Conservation (phyloP, 2,113 vertebrate genomes). For the Arenaria interpres region DNA sequence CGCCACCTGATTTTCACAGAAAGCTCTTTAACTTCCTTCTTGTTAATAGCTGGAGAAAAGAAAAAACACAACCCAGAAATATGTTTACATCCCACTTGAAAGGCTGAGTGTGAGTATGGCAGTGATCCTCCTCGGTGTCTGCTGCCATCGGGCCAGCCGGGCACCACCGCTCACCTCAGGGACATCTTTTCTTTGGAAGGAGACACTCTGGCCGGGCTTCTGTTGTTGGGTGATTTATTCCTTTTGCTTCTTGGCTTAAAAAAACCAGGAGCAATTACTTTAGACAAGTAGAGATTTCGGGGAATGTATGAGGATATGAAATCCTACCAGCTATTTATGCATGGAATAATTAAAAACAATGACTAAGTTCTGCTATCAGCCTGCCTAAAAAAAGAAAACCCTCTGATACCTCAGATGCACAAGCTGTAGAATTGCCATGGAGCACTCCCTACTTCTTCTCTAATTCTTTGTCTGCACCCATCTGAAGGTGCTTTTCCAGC, state of each 20-base stretch:
- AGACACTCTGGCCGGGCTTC: background rate
- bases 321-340: background rate
- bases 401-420: background rate
- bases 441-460: background rate
- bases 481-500: background rate
- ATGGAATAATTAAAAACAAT: background rate
- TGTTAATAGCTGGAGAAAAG: too few relatives aligned
- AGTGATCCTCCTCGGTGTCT: accelerated
- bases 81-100: background rate
- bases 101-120: accelerated
- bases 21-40: background rate
- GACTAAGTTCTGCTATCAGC: background rate
- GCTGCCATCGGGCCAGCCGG: background rate
- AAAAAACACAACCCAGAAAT: too few relatives aligned
- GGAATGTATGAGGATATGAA: background rate
- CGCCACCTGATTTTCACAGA: background rate
- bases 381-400: background rate
- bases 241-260: background rate
- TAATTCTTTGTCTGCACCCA: background rate
- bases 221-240: background rate
- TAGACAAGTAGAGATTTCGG: background rate
- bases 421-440: background rate
- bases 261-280: background rate
- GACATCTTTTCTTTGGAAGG: background rate
- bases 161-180: background rate